Evolutionary conservation across 1,140 invertebrate genomes (phyloP).

Genomic region (Adelges cooleyi): DNA sequence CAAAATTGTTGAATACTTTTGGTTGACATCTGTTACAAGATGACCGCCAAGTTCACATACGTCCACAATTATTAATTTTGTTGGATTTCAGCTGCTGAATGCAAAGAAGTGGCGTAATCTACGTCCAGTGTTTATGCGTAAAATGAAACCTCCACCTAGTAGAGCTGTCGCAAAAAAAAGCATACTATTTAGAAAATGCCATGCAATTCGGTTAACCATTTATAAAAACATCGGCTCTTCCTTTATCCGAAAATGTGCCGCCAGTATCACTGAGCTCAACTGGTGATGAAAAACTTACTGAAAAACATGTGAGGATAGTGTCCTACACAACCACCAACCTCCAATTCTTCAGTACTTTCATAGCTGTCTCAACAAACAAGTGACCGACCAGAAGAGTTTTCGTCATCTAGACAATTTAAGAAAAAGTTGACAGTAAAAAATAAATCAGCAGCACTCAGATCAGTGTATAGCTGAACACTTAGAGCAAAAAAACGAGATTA

Average conservation of each 20-base stretch:
- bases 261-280: slow-evolving; percentile 3
- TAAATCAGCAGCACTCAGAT: slow-evolving; percentile 31
- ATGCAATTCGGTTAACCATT: slow-evolving; percentile 33
- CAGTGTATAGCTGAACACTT: slow-evolving; percentile 33
- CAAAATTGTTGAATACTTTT: too few relatives aligned
- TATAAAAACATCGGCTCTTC: slow-evolving; percentile 31
- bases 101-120: slow-evolving; percentile 26
- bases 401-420: not conserved
- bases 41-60: too few relatives aligned
- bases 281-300: slow-evolving; percentile 24
- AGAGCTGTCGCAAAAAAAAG: slow-evolving; percentile 31
- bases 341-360: not conserved
- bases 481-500: slow-evolving; percentile 31
- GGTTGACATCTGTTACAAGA: too few relatives aligned
- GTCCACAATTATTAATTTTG: not conserved
- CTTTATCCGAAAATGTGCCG: slow-evolving; percentile 29
- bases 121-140: slow-evolving; percentile 25
- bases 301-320: slow-evolving; percentile 24
- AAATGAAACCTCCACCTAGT: slow-evolving; percentile 25
- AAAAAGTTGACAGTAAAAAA: slow-evolving; percentile 11
- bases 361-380: not conserved
- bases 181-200: slow-evolving; percentile 32
- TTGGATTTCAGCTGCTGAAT: not conserved
- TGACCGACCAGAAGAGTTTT: not conserved
- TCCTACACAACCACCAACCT: slow-evolving; percentile 1